Conservation (phyloP, 1,140 invertebrate species). For the Drosophila nigrodunni region DNA sequence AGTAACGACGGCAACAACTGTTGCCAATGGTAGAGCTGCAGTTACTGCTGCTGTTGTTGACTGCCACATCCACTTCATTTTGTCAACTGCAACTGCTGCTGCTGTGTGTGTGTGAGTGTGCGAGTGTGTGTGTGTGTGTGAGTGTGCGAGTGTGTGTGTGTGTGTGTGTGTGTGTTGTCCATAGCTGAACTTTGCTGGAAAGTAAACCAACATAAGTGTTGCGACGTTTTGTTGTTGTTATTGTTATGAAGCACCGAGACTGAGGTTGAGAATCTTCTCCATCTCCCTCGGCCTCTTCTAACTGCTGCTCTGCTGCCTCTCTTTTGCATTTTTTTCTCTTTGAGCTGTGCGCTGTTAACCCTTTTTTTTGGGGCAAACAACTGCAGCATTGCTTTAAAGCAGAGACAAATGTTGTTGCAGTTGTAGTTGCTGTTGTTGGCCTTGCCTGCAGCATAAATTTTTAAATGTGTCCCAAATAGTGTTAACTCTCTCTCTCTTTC, state of each 20-base stretch:
- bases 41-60: constrained; percentile 40
- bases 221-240: constrained; percentile 69
- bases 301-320: not conserved
- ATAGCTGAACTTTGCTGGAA: constrained; percentile 46
- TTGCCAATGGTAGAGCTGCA: constrained; percentile 37
- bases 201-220: constrained; percentile 82
- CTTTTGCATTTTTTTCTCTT: not conserved
- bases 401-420: constrained; percentile 28
- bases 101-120: constrained; percentile 2
- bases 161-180: constrained; percentile 7
- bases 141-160: constrained; percentile 17
- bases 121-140: too few relatives aligned
- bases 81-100: constrained; percentile 38
- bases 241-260: constrained; percentile 49
- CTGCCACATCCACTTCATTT: constrained; percentile 67
- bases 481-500: not conserved
- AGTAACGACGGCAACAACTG: constrained; percentile 33
- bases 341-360: constrained; percentile 23
- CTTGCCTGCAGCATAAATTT: constrained; percentile 77
- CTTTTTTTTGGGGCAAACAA: constrained; percentile 19
- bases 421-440: constrained; percentile 41
- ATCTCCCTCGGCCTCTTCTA: not conserved
- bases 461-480: constrained; percentile 62
- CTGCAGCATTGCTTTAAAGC: constrained; percentile 22
- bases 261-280: constrained; percentile 5